Evolutionary conservation across 2,888 invertebrate species (phyloP).

Genomic region (Parnassius apollo): DNA sequence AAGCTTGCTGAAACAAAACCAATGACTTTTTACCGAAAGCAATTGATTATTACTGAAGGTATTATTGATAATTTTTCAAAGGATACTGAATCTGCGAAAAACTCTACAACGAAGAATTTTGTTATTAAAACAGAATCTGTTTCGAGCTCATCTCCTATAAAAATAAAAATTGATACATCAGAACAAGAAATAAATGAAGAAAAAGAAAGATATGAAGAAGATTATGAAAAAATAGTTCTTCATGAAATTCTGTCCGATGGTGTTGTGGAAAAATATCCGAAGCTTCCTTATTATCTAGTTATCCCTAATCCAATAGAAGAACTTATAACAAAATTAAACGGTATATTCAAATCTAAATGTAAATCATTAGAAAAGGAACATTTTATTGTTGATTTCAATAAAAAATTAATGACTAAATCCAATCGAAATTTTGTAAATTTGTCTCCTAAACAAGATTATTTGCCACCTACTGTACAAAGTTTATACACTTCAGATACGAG

Average conservation of each 20-base stretch:
- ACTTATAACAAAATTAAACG: neutral
- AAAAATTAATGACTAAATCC: constrained; percentile 21
- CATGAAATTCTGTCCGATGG: neutral
- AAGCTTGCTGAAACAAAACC: neutral
- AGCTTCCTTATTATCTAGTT: neutral
- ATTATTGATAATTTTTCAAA: neutral
- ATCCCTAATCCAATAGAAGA: neutral
- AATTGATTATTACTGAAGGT: neutral
- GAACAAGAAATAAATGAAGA: neutral
- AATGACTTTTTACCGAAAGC: neutral
- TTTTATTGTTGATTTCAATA: constrained; percentile 27
- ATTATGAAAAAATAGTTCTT: neutral
- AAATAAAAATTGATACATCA: constrained; percentile 7
- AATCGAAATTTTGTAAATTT: constrained; percentile 1
- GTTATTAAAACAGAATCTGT: constrained; percentile 2
- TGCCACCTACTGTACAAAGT: neutral
- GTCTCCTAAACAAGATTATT: neutral
- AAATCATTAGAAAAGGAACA: no score
- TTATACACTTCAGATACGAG: neutral
- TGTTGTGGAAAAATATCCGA: neutral
- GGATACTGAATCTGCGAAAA: constrained; percentile 1
- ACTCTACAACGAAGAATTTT: constrained; percentile 4
- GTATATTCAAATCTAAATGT: neutral
- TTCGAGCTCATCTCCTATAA: constrained; percentile 14
- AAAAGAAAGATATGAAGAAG: neutral